Evolutionary conservation across 2,888 invertebrate species (phyloP).

Genomic region (Dysmachus trigonus): DNA sequence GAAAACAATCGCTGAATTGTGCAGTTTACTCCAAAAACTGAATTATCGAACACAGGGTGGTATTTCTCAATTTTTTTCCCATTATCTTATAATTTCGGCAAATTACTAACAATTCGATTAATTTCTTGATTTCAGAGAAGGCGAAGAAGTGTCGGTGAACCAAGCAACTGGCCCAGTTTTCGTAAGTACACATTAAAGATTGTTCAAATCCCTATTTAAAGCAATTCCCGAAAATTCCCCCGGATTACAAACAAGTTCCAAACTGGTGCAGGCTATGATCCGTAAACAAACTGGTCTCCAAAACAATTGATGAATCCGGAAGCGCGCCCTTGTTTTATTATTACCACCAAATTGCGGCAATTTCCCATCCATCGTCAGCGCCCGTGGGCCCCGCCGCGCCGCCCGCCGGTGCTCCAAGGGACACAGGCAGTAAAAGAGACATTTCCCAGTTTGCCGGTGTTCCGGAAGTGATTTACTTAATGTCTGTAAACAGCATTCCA

Average conservation of each 20-base stretch:
- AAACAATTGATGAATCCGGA: neutral
- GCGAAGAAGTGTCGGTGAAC: conserved; percentile 53
- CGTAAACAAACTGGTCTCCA: neutral
- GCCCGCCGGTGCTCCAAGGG: neutral
- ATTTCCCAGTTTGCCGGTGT: neutral
- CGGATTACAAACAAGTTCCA: neutral
- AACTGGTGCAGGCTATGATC: neutral
- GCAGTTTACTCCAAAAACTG: no score
- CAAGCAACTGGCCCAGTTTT: conserved; percentile 56
- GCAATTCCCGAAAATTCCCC: neutral
- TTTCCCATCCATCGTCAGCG: neutral
- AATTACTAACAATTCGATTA: neutral
- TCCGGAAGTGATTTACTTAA: conserved; percentile 19
- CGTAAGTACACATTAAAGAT: conserved; percentile 53
- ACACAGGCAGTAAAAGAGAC: neutral
- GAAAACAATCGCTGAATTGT: no score
- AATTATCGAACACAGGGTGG: no score
- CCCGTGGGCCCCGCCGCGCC: no score
- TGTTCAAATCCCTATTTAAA: neutral
- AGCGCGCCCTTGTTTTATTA: neutral
- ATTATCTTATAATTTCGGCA: no score
- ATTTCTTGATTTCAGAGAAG: conserved; percentile 52
- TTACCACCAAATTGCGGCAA: neutral
- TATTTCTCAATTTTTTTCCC: no score
- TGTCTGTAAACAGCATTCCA: conserved; percentile 5